phyloP scores from a whole-genome alignment of 2,113 vertebrate species.

The Sphaerodactylus townsendi region DNA sequence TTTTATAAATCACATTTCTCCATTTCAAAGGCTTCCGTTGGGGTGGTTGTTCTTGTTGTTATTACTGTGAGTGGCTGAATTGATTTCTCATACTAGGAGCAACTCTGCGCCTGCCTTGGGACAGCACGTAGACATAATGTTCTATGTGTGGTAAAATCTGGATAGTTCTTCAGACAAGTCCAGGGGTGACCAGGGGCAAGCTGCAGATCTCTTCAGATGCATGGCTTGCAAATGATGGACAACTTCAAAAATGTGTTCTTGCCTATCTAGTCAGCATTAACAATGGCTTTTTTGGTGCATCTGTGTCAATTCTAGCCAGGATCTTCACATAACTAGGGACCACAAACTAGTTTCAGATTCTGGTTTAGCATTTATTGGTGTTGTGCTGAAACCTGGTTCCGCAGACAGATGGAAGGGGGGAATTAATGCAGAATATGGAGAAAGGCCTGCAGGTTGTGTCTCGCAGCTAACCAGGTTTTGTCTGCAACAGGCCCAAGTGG shows the following conservation, averaged over 20 bases:
- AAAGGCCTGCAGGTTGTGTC: neutral
- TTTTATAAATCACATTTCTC: constrained; percentile 74
- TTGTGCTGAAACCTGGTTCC: neutral
- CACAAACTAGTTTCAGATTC: neutral
- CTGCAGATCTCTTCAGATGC: neutral
- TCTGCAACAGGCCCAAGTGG: neutral
- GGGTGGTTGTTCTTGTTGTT: neutral
- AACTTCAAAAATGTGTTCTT: neutral
- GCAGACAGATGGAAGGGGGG: neutral
- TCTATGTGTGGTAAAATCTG: constrained; percentile 47
- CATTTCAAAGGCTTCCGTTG: constrained; percentile 69
- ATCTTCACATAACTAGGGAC: neutral
- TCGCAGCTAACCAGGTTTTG: neutral
- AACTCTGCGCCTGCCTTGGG: constrained; percentile 50
- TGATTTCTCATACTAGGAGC: constrained; percentile 63
- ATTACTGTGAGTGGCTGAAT: constrained; percentile 38
- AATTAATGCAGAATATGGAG: neutral
- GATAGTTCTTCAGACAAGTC: constrained; percentile 48
- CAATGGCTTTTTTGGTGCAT: neutral
- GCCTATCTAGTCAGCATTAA: neutral
- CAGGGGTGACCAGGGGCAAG: neutral
- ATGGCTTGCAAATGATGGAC: neutral
- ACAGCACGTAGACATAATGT: constrained; percentile 53
- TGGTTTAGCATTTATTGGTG: neutral
- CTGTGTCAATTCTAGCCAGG: neutral